phyloP scores from a whole-genome alignment of 2,113 vertebrate species.

The Nettapus auritus region DNA sequence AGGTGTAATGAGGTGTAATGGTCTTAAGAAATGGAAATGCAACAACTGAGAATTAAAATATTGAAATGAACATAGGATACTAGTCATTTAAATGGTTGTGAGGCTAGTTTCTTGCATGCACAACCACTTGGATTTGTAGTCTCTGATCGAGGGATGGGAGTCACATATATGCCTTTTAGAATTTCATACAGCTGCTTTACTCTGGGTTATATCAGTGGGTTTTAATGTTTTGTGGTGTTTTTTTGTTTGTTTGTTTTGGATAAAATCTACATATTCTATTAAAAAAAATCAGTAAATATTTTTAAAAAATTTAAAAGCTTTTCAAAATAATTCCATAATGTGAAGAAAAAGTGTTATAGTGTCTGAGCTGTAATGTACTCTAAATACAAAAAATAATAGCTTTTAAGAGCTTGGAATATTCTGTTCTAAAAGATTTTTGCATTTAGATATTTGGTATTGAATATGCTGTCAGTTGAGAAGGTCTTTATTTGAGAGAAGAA shows the following conservation, averaged over 20 bases:
- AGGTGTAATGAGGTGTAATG: background rate
- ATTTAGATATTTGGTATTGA: background rate
- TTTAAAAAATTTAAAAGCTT: background rate
- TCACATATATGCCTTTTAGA: background rate
- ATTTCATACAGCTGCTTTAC: background rate
- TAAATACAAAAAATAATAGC: background rate
- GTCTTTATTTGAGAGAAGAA: background rate
- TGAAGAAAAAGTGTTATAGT: background rate
- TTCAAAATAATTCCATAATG: background rate
- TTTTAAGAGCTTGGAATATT: background rate
- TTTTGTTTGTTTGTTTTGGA: too few species aligned
- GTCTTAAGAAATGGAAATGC: background rate
- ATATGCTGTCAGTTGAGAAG: background rate
- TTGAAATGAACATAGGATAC: background rate
- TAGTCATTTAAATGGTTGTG: background rate
- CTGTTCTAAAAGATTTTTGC: background rate
- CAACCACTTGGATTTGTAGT: background rate
- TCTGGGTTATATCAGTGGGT: background rate
- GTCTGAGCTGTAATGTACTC: background rate
- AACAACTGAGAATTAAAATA: background rate
- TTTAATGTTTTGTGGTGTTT: background rate
- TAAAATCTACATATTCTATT: background rate
- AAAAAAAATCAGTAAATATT: background rate
- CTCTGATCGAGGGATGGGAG: background rate
- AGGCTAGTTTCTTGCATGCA: background rate